Percentiles rank a stretch among this genome's conserved stretches.
Conservation (phyloP, 2,888 invertebrate species). For the Cryptus armator region DNA sequence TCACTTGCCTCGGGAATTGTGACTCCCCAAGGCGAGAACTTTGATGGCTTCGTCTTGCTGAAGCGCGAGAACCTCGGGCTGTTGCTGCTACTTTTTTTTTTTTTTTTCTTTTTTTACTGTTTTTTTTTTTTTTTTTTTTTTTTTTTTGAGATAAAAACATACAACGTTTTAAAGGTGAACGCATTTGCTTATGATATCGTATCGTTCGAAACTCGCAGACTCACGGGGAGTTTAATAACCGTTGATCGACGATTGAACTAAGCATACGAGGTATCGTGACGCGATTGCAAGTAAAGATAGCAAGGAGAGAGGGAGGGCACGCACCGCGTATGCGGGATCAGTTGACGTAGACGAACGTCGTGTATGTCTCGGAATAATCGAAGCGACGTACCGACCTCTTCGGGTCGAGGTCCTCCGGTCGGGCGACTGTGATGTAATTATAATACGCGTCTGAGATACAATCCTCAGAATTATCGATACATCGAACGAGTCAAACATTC, state of each 20-base stretch:
- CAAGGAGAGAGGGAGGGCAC: neutral
- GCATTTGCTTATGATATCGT: constrained; percentile 25
- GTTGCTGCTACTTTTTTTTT: constrained; percentile 9
- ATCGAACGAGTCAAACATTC: neutral
- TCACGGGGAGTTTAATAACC: constrained; percentile 19
- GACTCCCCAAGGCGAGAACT: constrained; percentile 17
- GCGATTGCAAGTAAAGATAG: constrained; percentile 3
- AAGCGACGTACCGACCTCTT: constrained; percentile 32
- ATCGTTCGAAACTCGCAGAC: neutral
- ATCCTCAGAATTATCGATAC: constrained; percentile 5
- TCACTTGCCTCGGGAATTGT: constrained; percentile 6
- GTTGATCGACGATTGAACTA: neutral
- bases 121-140: neutral
- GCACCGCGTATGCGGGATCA: neutral
- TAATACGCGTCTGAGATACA: constrained; percentile 24
- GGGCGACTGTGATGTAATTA: constrained; percentile 29
- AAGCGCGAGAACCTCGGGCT: constrained; percentile 16
- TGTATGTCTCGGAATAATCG: neutral
- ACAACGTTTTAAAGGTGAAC: constrained; percentile 43
- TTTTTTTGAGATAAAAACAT: neutral
- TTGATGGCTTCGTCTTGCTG: constrained; percentile 35
- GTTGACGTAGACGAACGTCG: constrained; percentile 7
- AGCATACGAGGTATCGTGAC: neutral
- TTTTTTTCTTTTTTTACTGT: neutral
- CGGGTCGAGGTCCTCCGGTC: constrained; percentile 33